phyloP scores from a whole-genome alignment of 2,797 vertebrate species.

The Ctenopoma multispine region DNA sequence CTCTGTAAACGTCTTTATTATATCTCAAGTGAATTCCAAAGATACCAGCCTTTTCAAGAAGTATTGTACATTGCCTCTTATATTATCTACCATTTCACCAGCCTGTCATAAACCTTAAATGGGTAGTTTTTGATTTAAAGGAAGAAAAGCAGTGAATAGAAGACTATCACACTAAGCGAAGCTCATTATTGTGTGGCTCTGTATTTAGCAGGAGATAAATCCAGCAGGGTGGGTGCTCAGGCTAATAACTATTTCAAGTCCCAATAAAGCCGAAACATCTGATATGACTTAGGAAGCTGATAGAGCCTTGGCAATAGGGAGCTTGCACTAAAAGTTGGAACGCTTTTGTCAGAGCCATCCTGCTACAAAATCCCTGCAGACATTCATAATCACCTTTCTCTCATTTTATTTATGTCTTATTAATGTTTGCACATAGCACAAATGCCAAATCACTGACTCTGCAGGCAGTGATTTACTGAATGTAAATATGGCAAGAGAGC shows the following conservation, averaged over 20 bases:
- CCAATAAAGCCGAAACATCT: conserved; percentile 77
- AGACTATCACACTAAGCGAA: conserved; percentile 47
- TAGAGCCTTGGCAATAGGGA: conserved; percentile 59
- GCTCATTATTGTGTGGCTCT: conserved; percentile 61
- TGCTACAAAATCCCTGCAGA: conserved; percentile 66
- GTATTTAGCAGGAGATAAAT: conserved; percentile 65
- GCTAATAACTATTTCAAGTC: conserved; percentile 76
- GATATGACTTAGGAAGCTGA: conserved; percentile 73
- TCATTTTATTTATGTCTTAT: conserved; percentile 67
- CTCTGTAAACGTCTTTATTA: conserved; percentile 45
- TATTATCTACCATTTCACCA: conserved; percentile 44
- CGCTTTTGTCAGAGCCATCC: conserved; percentile 58
- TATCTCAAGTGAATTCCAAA: conserved; percentile 43
- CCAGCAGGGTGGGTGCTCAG: conserved; percentile 58
- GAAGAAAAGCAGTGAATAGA: conserved; percentile 43
- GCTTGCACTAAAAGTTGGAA: conserved; percentile 60
- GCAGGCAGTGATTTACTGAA: conserved; percentile 62
- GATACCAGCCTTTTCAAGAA: conserved; percentile 36
- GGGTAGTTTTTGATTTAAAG: conserved; percentile 41
- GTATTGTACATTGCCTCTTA: conserved; percentile 23
- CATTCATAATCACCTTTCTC: conserved; percentile 70
- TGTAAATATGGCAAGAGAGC: conserved; percentile 53
- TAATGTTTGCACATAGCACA: conserved; percentile 67
- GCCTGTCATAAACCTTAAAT: conserved; percentile 38
- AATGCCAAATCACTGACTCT: conserved; percentile 63